Percentiles rank a stretch among this genome's conserved stretches.
phyloP scores from a whole-genome alignment of 1,140 invertebrate species.

The Cyclargus thomasi region DNA sequence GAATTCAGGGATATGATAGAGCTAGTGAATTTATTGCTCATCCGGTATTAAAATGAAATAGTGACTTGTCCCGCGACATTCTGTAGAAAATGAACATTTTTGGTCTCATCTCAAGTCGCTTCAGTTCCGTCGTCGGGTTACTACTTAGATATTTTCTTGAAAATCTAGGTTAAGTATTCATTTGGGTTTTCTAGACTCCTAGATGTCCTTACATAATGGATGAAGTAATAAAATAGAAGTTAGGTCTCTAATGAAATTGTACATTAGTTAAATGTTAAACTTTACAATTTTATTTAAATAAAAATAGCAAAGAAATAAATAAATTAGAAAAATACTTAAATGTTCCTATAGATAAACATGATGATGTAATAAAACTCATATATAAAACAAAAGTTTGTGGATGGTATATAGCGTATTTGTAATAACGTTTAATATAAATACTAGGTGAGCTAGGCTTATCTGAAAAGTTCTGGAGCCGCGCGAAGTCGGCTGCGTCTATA shows the following conservation, averaged over 20 bases:
- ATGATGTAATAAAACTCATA: not conserved
- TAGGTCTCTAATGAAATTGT: not conserved
- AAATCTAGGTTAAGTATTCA: not conserved
- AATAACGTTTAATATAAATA: slow-evolving; percentile 14
- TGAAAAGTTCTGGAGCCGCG: slow-evolving; percentile 4
- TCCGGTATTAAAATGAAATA: slow-evolving; percentile 3
- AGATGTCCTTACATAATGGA: not conserved
- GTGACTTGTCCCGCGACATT: not conserved
- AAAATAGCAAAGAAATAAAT: no score
- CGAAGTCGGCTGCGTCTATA: slow-evolving; percentile 38
- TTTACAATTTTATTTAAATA: no score
- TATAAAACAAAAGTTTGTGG: not conserved
- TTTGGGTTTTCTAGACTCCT: not conserved
- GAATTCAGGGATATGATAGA: not conserved
- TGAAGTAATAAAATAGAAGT: not conserved
- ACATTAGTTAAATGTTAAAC: no score
- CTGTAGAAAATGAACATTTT: not conserved
- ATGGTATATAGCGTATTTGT: not conserved
- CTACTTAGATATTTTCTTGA: not conserved
- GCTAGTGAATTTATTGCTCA: not conserved
- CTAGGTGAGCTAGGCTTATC: slow-evolving; percentile 6
- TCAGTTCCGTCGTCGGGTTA: not conserved
- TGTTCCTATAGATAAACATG: no score
- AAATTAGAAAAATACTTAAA: no score
- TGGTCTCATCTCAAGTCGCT: not conserved